Evolutionary conservation across 1,140 invertebrate genomes (phyloP).

Genomic region (Bombus vancouverensis): DNA sequence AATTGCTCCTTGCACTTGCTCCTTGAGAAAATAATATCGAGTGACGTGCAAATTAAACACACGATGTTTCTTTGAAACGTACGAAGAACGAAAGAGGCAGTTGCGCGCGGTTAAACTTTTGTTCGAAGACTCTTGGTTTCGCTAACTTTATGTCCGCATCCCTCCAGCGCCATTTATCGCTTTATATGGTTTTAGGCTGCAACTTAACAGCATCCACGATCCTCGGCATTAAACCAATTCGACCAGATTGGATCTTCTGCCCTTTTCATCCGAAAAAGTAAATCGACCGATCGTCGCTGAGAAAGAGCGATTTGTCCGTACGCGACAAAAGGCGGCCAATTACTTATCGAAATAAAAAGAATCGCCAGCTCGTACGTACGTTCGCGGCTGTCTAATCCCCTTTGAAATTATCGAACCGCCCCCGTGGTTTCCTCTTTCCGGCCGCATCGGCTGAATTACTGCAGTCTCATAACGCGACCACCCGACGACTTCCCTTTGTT

Average conservation of each 20-base stretch:
- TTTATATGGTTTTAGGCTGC: no score
- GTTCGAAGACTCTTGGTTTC: no score
- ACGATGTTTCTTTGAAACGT: no score
- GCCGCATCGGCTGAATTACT: slow-evolving; percentile 19
- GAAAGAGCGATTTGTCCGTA: background rate
- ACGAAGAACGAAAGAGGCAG: no score
- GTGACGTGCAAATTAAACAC: no score
- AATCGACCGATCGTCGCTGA: background rate
- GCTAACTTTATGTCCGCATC: no score
- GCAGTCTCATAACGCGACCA: slow-evolving; percentile 42
- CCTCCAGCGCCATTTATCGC: no score
- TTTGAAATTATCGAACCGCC: slow-evolving; percentile 20
- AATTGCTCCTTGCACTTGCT: no score
- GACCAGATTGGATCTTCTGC: background rate
- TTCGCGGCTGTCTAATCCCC: slow-evolving; percentile 9
- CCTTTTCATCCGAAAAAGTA: background rate
- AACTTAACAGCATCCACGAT: background rate
- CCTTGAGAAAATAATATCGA: no score
- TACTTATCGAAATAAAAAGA: slow-evolving; percentile 31
- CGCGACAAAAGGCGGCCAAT: slow-evolving; percentile 13
- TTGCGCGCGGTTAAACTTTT: no score
- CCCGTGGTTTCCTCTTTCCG: slow-evolving; percentile 5
- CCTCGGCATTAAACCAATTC: background rate
- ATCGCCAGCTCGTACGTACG: background rate
- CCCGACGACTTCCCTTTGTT: slow-evolving; percentile 43